Base-by-base conservation (phyloP, 1,140 invertebrate genomes). In the Drosophila nasuta region DNA sequence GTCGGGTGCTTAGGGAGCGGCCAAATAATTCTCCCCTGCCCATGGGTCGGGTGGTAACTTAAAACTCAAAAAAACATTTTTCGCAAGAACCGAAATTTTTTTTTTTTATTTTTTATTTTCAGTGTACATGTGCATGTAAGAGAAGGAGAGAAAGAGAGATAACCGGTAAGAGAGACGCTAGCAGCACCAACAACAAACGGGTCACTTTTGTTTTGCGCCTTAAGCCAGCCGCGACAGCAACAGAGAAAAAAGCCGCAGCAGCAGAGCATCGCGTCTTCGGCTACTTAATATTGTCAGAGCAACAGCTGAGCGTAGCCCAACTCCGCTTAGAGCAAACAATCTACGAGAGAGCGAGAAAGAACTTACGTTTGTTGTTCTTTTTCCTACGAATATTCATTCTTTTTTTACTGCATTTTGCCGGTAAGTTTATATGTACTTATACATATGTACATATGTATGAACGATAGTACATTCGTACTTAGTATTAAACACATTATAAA, bases 151-250 rank as follows among this genome's bases (percentile, higher is more conserved):
- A 60, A 15, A 64, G 17, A 71, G 46, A 41, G 54, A n/a, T 30
- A 45, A 10, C 45, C 38, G 49, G 62, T 49, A 6, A 10, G 64
- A 52, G 69, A 25, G 62, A 63, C 45, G 41, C 15, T 46, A 72
- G 43, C 17, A 66, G 70, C 63, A 67, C 13, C 51, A 51, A 66
- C 65, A 77, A 74, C 70, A 74, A 81, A 63, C 25, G 59, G 64
- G 69, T 72, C 56, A 63, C 51, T 65, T 58, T 54, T 71, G 62
- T 51, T 51, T 65, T 30, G 3, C 20, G 20, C 20, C 20, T 25
- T 25, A 25, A 30, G 38, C 10, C 11, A 17, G 17, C 35, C 45
- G 45, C 57, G 58, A 62, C 58, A 48, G 11, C 15, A 35, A 25
- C 49, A n/a, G 49, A 43, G 20, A 25, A 25, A 25, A 25, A 25